phyloP scores from a whole-genome alignment of 1,140 invertebrate species.

The Cecropterus lyciades region DNA sequence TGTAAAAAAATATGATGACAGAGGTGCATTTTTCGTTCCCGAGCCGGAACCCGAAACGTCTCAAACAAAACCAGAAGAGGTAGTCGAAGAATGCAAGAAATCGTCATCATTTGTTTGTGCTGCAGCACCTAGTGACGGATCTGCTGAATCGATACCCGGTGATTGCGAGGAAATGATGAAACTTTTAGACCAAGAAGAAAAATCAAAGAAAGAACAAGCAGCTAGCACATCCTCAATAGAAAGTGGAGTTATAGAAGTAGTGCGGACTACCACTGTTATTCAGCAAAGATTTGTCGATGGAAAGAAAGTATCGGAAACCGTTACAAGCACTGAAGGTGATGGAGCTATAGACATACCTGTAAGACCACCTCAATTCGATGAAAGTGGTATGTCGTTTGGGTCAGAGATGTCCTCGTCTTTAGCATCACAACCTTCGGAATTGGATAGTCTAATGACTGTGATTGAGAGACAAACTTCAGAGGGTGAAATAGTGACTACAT shows the following conservation, averaged over 20 bases:
- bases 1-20: conserved; percentile 80
- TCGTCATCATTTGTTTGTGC: conserved; percentile 82
- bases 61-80: conserved; percentile 51
- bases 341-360: conserved; percentile 74
- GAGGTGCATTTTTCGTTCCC: conserved; percentile 79
- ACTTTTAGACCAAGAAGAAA: conserved; percentile 76
- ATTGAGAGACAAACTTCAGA: conserved; percentile 70
- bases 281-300: conserved; percentile 83
- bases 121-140: conserved; percentile 81
- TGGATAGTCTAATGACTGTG: conserved; percentile 82
- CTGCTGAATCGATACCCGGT: conserved; percentile 76
- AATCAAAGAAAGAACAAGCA: conserved; percentile 55
- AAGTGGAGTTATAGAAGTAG: conserved; percentile 77
- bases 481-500: conserved; percentile 62
- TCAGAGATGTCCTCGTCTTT: conserved; percentile 83
- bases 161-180: conserved; percentile 83
- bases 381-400: conserved; percentile 70
- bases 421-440: conserved; percentile 81
- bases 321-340: conserved; percentile 76
- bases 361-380: conserved; percentile 62
- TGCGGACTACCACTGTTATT: conserved; percentile 84
- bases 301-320: conserved; percentile 84
- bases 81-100: conserved; percentile 75
- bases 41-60: conserved; percentile 64
- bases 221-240: conserved; percentile 52